Percentiles rank a stretch among this genome's conserved stretches.
phyloP scores from a whole-genome alignment of 2,888 invertebrate species.

The Melanargia galathea region DNA sequence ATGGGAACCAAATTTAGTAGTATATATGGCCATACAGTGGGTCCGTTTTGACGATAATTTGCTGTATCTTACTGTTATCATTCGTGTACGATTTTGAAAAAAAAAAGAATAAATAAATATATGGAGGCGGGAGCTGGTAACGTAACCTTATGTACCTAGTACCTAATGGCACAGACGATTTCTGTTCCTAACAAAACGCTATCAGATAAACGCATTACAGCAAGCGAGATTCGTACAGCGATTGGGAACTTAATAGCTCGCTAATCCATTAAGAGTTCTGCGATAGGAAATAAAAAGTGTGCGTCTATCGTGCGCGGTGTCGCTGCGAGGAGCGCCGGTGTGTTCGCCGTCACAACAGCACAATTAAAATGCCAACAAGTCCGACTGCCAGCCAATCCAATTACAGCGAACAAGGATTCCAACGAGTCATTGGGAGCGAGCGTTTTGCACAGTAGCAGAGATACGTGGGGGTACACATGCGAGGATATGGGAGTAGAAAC shows the following conservation, averaged over 20 bases:
- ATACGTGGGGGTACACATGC: conserved; percentile 55
- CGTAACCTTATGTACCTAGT: no score
- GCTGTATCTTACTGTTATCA: not conserved
- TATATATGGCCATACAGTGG: not conserved
- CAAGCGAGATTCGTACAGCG: conserved; percentile 36
- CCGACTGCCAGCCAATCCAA: conserved; percentile 80
- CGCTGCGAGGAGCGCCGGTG: conserved; percentile 65
- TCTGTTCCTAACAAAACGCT: not conserved
- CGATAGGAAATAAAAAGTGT: conserved; percentile 65
- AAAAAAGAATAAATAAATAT: not conserved
- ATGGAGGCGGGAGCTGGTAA: not conserved
- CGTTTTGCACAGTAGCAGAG: conserved; percentile 63
- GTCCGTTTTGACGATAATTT: not conserved
- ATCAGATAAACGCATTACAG: conserved; percentile 12
- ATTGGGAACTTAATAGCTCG: conserved; percentile 45
- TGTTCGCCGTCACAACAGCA: conserved; percentile 78
- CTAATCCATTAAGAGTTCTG: conserved; percentile 51
- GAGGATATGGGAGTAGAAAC: conserved; percentile 13
- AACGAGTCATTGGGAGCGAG: conserved; percentile 78
- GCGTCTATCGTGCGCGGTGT: conserved; percentile 64
- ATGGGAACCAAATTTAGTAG: conserved; percentile 56
- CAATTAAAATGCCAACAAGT: conserved; percentile 83
- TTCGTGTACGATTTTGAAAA: not conserved
- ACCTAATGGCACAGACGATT: not conserved
- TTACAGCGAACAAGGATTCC: conserved; percentile 81